Conservation (phyloP, 2,797 vertebrate genomes). For the Hydrolagus colliei region DNA sequence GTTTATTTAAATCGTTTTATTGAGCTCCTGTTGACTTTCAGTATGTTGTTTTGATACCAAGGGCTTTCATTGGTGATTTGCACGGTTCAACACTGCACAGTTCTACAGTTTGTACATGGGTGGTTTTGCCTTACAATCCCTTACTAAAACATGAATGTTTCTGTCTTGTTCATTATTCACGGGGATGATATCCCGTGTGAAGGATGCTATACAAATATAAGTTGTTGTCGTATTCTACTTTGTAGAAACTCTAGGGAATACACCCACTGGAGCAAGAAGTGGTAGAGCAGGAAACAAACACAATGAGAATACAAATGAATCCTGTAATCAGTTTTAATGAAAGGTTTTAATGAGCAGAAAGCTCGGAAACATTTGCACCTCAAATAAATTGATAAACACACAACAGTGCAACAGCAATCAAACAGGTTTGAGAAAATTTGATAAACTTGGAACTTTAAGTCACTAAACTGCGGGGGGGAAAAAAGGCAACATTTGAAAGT, state of each 20-base stretch:
- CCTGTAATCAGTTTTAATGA: not conserved
- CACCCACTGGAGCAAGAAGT: not conserved
- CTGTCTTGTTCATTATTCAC: not conserved
- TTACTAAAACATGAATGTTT: not conserved
- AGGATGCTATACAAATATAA: too few species aligned
- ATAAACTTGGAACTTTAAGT: not conserved
- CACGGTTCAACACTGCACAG: too few species aligned
- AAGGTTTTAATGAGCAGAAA: not conserved
- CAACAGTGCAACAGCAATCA: too few species aligned
- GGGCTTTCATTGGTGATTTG: not conserved
- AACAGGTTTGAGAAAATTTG: not conserved
- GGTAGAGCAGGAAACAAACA: not conserved
- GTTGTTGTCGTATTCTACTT: too few species aligned
- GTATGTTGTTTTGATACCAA: not conserved
- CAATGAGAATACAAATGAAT: constrained; percentile 9
- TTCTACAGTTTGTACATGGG: not conserved
- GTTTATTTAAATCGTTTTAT: not conserved
- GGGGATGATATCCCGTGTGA: too few species aligned
- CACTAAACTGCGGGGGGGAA: too few species aligned
- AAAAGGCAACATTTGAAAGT: too few species aligned
- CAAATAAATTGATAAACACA: not conserved
- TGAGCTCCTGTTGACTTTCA: not conserved
- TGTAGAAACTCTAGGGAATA: not conserved
- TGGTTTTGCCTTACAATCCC: not conserved
- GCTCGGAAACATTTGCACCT: not conserved